Base-by-base conservation (phyloP, 2,797 vertebrate genomes). In the Buphagus erythrorhynchus region DNA sequence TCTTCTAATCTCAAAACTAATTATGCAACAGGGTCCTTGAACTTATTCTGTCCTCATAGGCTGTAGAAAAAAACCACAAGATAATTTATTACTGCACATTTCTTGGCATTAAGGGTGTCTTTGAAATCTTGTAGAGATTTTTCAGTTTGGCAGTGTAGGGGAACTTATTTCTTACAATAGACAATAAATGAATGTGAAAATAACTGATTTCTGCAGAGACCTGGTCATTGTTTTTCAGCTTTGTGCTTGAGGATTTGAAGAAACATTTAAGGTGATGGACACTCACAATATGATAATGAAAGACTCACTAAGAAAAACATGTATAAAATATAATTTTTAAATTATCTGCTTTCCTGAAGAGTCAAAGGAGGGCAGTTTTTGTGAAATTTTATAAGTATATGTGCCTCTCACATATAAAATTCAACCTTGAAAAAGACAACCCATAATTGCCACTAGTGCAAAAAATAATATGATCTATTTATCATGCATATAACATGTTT, bases 91-190 rank as follows among this genome's bases (percentile, higher is more conserved):
- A 13, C 24, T 52, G 33, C n/a, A 16, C 18, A 28, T 59, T 58
- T 89, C 48, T 80, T 67, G 24, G 21, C 33, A 63, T 66, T 21
- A 25, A 9, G 28, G 66, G n/a, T 5, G 48, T 33, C 24, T 87
- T 24, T n/a, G n/a, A 91, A 92, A 81, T 65, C 28, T 42, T 69
- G 12, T 9, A 43, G 42, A 46, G 13, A 49, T 57, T 67, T 79
- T 85, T 86, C 29, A 55, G 0, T 55, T 82, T 52, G 59, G 5
- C 24, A 48, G 19, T 17, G 15, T 9, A 72, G 9, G 17, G 8
- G 9, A 87, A 79, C 16, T 58, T 85, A 46, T 45, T 96, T 31
- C 55, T 95, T 82, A 59, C 4, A 43, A 20, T 6, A 85, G 51
- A 38, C 10, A 49, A 51, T 17, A 71, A 84, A n/a, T 15, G 5